These are phyloP conservation scores for Drosophila repleta DNA, from an alignment of 1,140 invertebrate genomes.

Conservation along the genomic window DNA sequence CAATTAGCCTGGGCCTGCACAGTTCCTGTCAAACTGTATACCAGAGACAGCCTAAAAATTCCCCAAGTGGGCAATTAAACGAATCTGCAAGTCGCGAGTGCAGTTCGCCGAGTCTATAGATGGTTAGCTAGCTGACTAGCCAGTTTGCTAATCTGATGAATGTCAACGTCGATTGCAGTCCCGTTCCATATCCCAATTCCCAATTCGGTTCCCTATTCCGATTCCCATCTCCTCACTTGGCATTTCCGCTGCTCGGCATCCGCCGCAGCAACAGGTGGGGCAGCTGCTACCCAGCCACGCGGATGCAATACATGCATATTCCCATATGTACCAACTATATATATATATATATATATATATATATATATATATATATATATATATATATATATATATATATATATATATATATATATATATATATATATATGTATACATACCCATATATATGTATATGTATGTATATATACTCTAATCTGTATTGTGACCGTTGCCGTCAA, in stretches of 20 bases:
- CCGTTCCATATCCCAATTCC: background rate
- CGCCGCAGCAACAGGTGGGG: constrained; percentile 14
- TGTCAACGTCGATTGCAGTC: background rate
- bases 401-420: no score
- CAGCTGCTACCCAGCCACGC: constrained; percentile 11
- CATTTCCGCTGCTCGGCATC: background rate
- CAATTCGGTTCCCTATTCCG: background rate
- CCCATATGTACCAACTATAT: background rate
- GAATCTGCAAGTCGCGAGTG: background rate
- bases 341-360: no score
- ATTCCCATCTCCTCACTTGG: background rate
- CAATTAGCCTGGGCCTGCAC: background rate
- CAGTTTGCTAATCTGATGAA: constrained; percentile 9
- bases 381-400: background rate
- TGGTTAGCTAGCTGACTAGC: background rate
- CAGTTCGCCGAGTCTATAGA: constrained; percentile 6
- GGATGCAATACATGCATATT: constrained; percentile 16
- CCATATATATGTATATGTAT: background rate
- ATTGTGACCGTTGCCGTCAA: constrained; percentile 12
- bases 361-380: background rate
- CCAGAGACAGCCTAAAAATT: background rate
- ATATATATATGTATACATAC: background rate
- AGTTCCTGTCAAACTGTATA: constrained; percentile 22
- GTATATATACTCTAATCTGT: background rate
- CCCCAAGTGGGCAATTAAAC: background rate